Percentiles rank a stretch among this genome's conserved stretches.
These are phyloP conservation scores for Sylvilagus floridanus DNA, from an alignment of 2,797 vertebrate genomes.

Conservation along the genomic window DNA sequence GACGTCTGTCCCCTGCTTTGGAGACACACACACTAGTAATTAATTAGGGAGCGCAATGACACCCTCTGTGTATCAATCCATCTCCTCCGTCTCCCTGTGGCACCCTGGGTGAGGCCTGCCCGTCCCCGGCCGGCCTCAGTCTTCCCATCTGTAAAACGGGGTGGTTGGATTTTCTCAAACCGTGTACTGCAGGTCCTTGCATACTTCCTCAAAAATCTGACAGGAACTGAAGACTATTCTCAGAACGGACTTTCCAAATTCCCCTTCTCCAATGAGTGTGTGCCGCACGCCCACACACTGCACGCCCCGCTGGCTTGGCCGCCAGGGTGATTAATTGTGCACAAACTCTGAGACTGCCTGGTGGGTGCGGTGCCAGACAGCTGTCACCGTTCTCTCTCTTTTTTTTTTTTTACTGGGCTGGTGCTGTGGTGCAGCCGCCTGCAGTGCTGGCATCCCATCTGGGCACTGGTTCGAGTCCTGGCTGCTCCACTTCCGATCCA, in stretches of 20 bases:
- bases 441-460: too few relatives aligned
- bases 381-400: background rate
- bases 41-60: background rate
- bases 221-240: background rate
- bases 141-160: background rate
- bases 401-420: too few relatives aligned
- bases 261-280: background rate
- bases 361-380: background rate
- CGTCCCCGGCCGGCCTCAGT: background rate
- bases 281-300: background rate
- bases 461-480: too few relatives aligned
- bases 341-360: background rate
- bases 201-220: background rate
- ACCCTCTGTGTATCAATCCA: background rate
- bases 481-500: too few relatives aligned
- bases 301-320: background rate
- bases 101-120: background rate
- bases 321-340: constrained; percentile 43
- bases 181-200: background rate
- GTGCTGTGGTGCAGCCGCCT: too few relatives aligned
- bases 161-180: background rate
- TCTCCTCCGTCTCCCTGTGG: background rate
- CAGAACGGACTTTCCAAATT: background rate
- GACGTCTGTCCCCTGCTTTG: background rate
- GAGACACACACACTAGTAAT: background rate